These are phyloP conservation scores for Oreochromis spilurus DNA, from an alignment of 2,113 vertebrate species.

Conservation along the genomic window DNA sequence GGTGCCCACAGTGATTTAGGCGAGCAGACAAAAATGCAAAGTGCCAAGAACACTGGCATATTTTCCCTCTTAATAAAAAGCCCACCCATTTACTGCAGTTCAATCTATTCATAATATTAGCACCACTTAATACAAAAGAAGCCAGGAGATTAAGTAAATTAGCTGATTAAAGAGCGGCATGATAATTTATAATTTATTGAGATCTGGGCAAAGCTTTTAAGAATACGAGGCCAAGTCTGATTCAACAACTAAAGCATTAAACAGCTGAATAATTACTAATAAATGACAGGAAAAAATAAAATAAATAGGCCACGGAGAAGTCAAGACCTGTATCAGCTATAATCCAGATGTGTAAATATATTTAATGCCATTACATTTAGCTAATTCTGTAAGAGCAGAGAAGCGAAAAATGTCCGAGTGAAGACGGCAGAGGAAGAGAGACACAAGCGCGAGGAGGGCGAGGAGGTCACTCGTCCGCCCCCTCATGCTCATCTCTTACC, in stretches of 20 bases:
- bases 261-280: background rate
- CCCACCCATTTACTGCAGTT: background rate
- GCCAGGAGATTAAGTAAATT: background rate
- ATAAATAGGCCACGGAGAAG: background rate
- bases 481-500: conserved; percentile 51
- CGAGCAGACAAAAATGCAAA: background rate
- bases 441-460: conserved; percentile 20
- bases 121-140: background rate
- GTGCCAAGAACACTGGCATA: background rate
- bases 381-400: background rate
- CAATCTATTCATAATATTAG: background rate
- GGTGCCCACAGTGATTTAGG: background rate
- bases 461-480: conserved; percentile 46
- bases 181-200: background rate
- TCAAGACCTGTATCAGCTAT: background rate
- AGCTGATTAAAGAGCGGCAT: background rate
- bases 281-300: background rate
- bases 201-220: background rate
- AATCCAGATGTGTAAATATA: background rate
- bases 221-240: background rate
- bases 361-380: background rate
- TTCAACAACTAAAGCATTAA: background rate
- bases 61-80: background rate
- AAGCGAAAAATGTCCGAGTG: background rate
- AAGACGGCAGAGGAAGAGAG: conserved; percentile 1